Evolutionary conservation across 35 echinoderm and acorn worm genomes (phyloP), one percentile per base, ranked within the genome.

Genomic region (Heliocidaris tuberculata): DNA sequence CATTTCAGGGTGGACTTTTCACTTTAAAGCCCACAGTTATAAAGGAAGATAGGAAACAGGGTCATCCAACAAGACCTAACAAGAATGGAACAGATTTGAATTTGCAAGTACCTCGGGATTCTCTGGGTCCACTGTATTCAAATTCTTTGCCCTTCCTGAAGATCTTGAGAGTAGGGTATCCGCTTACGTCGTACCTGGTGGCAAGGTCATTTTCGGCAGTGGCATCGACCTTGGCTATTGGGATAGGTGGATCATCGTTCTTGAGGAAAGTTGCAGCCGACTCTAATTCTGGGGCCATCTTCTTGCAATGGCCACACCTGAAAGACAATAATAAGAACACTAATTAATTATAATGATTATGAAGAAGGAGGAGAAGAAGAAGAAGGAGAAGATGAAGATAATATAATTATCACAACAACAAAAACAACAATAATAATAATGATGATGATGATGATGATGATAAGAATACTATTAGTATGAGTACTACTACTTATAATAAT

Each of bases 251-350:
- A 29, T 96, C 96, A 16, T 97, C 78, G 0, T 60, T 31, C 60
- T 86, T 70, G 29, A 99, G 88, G 54, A 50, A 49, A 32, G 47
- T 85, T 15, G 98, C 98, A 47, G 98, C 97, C 19, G 92, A 92
- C 87, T 99, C 97, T 47, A 94, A 94, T 93, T 99, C 98, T 92
- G 97, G 97, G 31, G 97, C 98, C 13, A 99, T 50, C 31, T 97
- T 96, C 85, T 99, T 99, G 94, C 98, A 99, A 47, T 99, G 97
- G 16, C 97, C 98, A 96, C 98, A 99, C 98, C 98, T 99, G 19
- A 12, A 95, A 30, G 50, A n/a, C 12, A n/a, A n/a, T n/a, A n/a
- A n/a, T n/a, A 31, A 47, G 31, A 85, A 96, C 29, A n/a, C n/a
- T n/a, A n/a, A n/a, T n/a, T n/a, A n/a, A n/a, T n/a, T n/a, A n/a